A percentile compares a stretch with the other conserved stretches of the same genome.
Evolutionary conservation across 2,888 invertebrate species (phyloP).

Genomic region (Scaptomyza tumidula): DNA sequence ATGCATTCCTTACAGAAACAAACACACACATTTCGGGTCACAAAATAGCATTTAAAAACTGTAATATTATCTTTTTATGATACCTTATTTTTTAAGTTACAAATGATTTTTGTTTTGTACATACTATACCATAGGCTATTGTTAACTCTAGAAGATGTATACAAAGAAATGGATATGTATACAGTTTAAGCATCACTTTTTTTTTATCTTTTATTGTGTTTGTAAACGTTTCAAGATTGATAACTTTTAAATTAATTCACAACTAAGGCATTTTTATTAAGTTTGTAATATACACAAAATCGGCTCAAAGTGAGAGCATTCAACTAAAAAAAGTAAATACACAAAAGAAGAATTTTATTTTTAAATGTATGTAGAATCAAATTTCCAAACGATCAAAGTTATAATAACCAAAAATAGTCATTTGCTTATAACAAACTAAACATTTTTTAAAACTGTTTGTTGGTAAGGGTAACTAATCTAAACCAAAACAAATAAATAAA

Average conservation of each 20-base stretch:
- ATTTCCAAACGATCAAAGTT: not conserved
- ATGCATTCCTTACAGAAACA: slow-evolving; percentile 52
- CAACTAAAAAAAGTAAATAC: too few species aligned
- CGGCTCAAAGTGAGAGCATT: too few species aligned
- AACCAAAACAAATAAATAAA: slow-evolving; percentile 3
- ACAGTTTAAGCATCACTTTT: not conserved
- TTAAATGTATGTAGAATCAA: not conserved
- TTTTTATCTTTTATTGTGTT: slow-evolving; percentile 1
- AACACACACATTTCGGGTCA: slow-evolving; percentile 20
- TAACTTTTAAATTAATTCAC: not conserved
- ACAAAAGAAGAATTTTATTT: not conserved
- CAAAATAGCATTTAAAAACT: slow-evolving; percentile 36
- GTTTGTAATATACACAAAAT: slow-evolving; percentile 10
- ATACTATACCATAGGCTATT: slow-evolving; percentile 5
- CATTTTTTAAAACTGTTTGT: not conserved
- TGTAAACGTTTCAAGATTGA: not conserved
- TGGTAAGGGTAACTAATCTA: not conserved
- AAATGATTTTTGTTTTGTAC: not conserved
- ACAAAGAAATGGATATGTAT: not conserved
- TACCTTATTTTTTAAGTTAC: not conserved
- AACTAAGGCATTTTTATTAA: not conserved
- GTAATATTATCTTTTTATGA: slow-evolving; percentile 1
- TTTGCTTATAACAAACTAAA: not conserved
- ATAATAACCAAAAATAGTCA: not conserved
- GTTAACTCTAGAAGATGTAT: not conserved